phyloP scores from a whole-genome alignment of 2,888 invertebrate genomes.

The Metallyticus violacea region DNA sequence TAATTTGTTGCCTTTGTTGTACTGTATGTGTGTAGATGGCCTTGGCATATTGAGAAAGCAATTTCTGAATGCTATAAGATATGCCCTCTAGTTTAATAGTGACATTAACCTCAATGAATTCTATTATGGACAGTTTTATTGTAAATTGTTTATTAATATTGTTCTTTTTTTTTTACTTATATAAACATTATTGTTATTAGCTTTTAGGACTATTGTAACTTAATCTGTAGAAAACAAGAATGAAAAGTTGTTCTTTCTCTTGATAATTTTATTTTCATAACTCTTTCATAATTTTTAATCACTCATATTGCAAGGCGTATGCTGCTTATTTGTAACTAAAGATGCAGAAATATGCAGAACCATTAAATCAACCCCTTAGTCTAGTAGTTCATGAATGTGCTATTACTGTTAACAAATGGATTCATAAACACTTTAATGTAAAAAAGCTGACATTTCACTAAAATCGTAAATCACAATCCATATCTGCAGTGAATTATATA shows the following conservation, averaged over 20 bases:
- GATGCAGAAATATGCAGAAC: neutral
- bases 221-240: neutral
- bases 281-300: neutral
- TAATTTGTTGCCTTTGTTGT: neutral
- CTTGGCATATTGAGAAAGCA: neutral
- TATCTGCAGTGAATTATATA: too few species aligned
- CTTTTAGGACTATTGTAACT: neutral
- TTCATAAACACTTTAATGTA: too few species aligned
- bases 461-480: too few species aligned
- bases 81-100: neutral
- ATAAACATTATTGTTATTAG: neutral
- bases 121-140: neutral
- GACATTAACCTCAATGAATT: neutral
- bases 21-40: neutral
- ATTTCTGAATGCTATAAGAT: neutral
- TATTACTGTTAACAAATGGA: too few species aligned
- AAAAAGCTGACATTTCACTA: too few species aligned
- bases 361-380: neutral
- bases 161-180: neutral
- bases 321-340: neutral
- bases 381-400: neutral
- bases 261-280: too few species aligned
- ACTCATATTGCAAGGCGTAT: neutral
- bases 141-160: neutral
- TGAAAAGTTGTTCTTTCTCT: too few species aligned